These are phyloP conservation scores for Scaptomyza parva DNA, from an alignment of 2,888 invertebrate species.

Conservation along the genomic window DNA sequence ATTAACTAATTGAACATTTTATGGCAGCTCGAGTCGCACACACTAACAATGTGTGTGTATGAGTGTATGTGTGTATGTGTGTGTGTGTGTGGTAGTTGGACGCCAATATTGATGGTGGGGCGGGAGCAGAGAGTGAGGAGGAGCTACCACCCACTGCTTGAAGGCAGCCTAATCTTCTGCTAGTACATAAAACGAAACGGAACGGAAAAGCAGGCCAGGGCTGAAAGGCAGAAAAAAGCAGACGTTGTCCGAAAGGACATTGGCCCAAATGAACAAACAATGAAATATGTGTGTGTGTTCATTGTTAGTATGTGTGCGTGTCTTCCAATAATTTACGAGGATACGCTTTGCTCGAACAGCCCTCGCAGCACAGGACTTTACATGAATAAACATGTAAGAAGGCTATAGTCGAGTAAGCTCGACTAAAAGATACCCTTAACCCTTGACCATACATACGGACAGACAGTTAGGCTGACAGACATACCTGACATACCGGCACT, in stretches of 20 bases:
- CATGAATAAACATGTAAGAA: too few relatives aligned
- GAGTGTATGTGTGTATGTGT: neutral
- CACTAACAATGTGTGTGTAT: slow-evolving; percentile 25
- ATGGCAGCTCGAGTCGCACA: slow-evolving; percentile 61
- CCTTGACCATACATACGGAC: too few relatives aligned
- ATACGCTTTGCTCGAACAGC: slow-evolving; percentile 64
- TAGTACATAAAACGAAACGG: slow-evolving; percentile 33
- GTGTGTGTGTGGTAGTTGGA: slow-evolving; percentile 37
- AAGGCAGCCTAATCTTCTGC: slow-evolving; percentile 52
- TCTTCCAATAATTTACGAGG: slow-evolving; percentile 73
- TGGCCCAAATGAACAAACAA: slow-evolving; percentile 75
- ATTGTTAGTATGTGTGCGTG: slow-evolving; percentile 26
- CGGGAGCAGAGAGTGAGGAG: neutral
- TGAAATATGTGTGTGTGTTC: slow-evolving; percentile 27
- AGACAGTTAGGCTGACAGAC: too few relatives aligned
- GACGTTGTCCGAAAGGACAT: slow-evolving; percentile 61
- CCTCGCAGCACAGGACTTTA: slow-evolving; percentile 45
- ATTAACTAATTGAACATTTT: slow-evolving; percentile 84
- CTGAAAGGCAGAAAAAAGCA: slow-evolving; percentile 37
- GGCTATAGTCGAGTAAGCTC: too few relatives aligned
- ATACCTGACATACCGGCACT: too few relatives aligned
- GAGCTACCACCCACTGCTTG: neutral
- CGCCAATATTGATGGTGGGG: slow-evolving; percentile 73
- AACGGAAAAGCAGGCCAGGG: slow-evolving; percentile 58
- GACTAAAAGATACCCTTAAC: too few relatives aligned